Evolutionary conservation across 1,140 invertebrate genomes (phyloP), one percentile per base, ranked within the genome.

Genomic region (Aporrectodea caliginosa): DNA sequence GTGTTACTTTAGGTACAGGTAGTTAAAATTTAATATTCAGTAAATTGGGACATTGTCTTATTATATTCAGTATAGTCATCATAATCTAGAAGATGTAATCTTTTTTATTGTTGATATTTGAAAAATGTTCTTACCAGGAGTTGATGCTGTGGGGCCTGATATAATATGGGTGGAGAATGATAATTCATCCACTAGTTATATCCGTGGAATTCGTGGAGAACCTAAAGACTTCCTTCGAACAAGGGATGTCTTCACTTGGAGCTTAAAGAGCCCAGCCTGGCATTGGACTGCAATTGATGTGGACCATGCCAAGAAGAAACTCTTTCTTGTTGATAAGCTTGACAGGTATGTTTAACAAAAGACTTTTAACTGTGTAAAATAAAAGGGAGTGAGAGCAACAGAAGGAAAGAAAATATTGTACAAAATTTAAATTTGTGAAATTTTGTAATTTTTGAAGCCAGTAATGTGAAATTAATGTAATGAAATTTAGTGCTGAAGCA

Each of bases 151-250:
- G 2, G 78, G 78, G 14, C 78, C 78, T n/a, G 78, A 79, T 35
- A 30, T 79, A 16, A 79, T 79, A 43, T 79, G 78, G 78, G 2
- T 74, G 35, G 78, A 79, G 34, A 35, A 74, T 43, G 78, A 79
- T 30, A 32, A 29, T 2, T 73, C 6, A 2, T 43, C 35, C 2
- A 79, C 32, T 32, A 58, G 78, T n/a, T 79, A 74, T 32, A 74
- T 79, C 22, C 30, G 31, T 1, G 70, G 73, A 27, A 58, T 79
- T 27, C 73, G 58, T 30, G 78, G 78, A 27, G 78, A 79, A 14
- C 78, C 78, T 16, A 16, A 27, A 14, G 78, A 2, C 33, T 79
- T 75, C 34, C 78, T 79, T 22, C 70, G 31, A 43, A 43, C 78
- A 0, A 79, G 58, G 30, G 2, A 43, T 6, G n/a, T 75, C 2